Evolutionary conservation across 2,888 invertebrate species (phyloP), one percentile per base, ranked within the genome.

Genomic region (Stenotaenia linearis): DNA sequence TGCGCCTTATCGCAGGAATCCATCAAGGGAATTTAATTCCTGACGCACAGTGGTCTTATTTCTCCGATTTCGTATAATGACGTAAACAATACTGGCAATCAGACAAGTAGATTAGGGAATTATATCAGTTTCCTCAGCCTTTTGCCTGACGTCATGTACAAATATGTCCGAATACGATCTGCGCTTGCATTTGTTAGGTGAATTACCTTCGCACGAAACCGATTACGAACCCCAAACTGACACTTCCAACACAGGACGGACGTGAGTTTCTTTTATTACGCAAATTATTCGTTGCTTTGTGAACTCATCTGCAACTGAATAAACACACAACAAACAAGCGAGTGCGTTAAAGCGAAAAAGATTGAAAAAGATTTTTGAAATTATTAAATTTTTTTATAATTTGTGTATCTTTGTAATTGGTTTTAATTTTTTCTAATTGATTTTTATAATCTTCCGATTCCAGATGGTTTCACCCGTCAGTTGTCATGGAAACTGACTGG

Each of bases 401-500:
- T n/a, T n/a, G n/a, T n/a, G n/a, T n/a, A n/a, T n/a, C n/a, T n/a
- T n/a, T n/a, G n/a, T n/a, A n/a, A n/a, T n/a, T n/a, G n/a, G n/a
- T n/a, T n/a, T n/a, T n/a, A n/a, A n/a, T n/a, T n/a, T n/a, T n/a
- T n/a, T n/a, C n/a, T n/a, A n/a, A n/a, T n/a, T n/a, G n/a, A n/a
- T n/a, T n/a, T n/a, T n/a, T n/a, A n/a, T n/a, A n/a, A n/a, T n/a
- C n/a, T n/a, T n/a, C n/a, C n/a, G n/a, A n/a, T n/a, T n/a, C n/a
- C n/a, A 78, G 78, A 37, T 78, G 78, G 78, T 21, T 10, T 10
- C 15, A 78, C 18, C 35, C 61, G 25, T 78, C 61, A 30, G n/a
- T 61, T 30, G 78, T 61, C 28, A 80, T 80, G 80, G 80, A 80
- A 79, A 80, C 80, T 80, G 80, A 80, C 79, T 74, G 80, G 77